A percentile compares a stretch with the other conserved stretches of the same genome.
phyloP scores from a whole-genome alignment of 1,140 invertebrate genomes.

The Zaprionus lachaisei region DNA sequence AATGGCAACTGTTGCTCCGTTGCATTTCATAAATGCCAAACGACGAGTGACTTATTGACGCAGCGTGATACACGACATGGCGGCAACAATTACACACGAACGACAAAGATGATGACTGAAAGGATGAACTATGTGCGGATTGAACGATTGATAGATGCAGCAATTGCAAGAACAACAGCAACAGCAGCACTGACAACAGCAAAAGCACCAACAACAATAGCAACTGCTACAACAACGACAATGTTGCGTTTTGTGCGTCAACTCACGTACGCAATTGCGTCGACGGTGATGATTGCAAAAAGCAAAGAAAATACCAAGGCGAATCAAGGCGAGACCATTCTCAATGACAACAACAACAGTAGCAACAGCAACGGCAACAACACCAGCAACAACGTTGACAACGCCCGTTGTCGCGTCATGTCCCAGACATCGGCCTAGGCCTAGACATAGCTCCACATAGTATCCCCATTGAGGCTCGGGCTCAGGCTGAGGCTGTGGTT shows the following conservation, averaged over 20 bases:
- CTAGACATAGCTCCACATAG: slow-evolving; percentile 50
- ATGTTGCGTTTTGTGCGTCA: slow-evolving; percentile 40
- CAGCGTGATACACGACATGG: slow-evolving; percentile 53
- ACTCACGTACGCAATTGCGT: slow-evolving; percentile 57
- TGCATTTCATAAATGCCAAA: slow-evolving; percentile 42
- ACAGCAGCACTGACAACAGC: not conserved
- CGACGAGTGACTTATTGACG: slow-evolving; percentile 52
- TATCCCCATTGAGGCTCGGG: slow-evolving; percentile 53
- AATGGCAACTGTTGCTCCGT: slow-evolving; percentile 27
- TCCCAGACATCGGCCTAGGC: not conserved
- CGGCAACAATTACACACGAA: slow-evolving; percentile 44
- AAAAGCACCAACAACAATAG: slow-evolving; percentile 19
- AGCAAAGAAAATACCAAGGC: slow-evolving; percentile 33
- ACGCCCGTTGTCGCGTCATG: slow-evolving; percentile 26
- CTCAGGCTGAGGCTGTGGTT: not conserved
- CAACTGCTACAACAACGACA: slow-evolving; percentile 15
- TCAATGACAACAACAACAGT: slow-evolving; percentile 24
- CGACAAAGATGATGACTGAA: not conserved
- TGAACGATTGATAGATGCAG: slow-evolving; percentile 31
- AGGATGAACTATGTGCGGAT: slow-evolving; percentile 18
- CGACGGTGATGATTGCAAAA: slow-evolving; percentile 52
- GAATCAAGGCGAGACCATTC: slow-evolving; percentile 12
- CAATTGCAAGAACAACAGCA: not conserved
- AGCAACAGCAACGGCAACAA: not conserved
- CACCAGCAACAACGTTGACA: slow-evolving; percentile 22